Evolutionary conservation across 2,113 vertebrate species (phyloP).

Genomic region (Orientallactaga bullata): DNA sequence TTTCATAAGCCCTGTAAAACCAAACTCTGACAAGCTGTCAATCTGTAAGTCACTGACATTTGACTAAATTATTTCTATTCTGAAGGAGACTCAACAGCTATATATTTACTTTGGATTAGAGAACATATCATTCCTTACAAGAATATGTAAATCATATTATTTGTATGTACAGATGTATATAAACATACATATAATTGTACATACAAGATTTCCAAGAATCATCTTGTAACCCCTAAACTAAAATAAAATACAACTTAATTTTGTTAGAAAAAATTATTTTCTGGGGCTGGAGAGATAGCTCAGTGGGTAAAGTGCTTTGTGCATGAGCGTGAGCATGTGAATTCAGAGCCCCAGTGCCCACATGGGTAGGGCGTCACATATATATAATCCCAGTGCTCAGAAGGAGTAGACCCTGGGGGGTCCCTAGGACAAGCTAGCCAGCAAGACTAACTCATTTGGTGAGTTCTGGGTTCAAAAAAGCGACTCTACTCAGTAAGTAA

Average conservation of each 20-base stretch:
- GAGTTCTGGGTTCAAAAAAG: too few relatives aligned
- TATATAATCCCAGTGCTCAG: too few relatives aligned
- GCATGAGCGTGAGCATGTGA: too few relatives aligned
- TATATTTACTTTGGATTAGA: not conserved
- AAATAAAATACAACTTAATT: not conserved
- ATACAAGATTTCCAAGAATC: not conserved
- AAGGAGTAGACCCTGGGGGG: too few relatives aligned
- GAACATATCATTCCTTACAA: not conserved
- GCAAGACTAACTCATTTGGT: too few relatives aligned
- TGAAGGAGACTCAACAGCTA: not conserved
- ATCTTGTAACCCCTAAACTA: constrained; percentile 12
- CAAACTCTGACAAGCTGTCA: constrained; percentile 23
- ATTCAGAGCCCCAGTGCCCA: too few relatives aligned
- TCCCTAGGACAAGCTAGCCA: too few relatives aligned
- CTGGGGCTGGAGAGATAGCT: not conserved
- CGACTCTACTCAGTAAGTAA: too few relatives aligned
- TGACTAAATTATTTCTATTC: constrained; percentile 50
- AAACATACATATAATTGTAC: not conserved
- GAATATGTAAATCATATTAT: not conserved
- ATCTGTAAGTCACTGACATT: not conserved
- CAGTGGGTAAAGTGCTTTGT: too few relatives aligned
- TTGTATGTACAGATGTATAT: too few relatives aligned
- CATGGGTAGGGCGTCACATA: too few relatives aligned
- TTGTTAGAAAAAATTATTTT: constrained; percentile 1
- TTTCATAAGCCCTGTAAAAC: constrained; percentile 1